phyloP scores from a whole-genome alignment of 2,113 vertebrate genomes.

The Sminthopsis crassicaudata region DNA sequence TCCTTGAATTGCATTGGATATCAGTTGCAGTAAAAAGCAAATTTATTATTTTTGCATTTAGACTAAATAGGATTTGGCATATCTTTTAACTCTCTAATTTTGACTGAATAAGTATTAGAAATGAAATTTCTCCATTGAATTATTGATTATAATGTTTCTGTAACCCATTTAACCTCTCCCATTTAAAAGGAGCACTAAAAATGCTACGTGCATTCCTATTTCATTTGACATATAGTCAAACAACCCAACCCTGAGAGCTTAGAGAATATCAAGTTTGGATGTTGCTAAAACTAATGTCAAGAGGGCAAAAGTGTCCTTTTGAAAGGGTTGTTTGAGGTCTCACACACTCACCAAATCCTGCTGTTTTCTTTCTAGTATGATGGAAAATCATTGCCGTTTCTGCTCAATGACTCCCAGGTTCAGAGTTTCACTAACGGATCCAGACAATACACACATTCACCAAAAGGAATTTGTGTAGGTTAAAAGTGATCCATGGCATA shows the following conservation, averaged over 20 bases:
- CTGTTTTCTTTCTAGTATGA: background rate
- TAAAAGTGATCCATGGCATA: constrained; percentile 51
- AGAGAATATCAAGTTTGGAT: background rate
- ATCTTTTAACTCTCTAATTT: background rate
- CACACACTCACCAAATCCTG: background rate
- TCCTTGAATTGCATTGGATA: background rate
- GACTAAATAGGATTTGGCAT: background rate
- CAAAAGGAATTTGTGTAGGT: constrained; percentile 13
- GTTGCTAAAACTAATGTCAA: background rate
- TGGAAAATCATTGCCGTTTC: background rate
- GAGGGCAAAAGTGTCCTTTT: background rate
- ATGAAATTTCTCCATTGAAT: background rate
- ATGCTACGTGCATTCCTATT: background rate
- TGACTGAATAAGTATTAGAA: background rate
- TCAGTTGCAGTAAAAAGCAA: background rate
- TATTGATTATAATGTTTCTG: background rate
- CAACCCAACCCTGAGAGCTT: background rate
- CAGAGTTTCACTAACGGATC: background rate
- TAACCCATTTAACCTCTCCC: background rate
- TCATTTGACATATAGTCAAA: background rate
- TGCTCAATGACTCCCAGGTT: background rate
- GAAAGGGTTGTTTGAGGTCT: background rate
- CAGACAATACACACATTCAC: constrained; percentile 37
- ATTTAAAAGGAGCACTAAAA: background rate
- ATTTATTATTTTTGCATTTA: background rate